Evolutionary conservation across 2,113 vertebrate species (phyloP).

Genomic region (Hucho hucho): DNA sequence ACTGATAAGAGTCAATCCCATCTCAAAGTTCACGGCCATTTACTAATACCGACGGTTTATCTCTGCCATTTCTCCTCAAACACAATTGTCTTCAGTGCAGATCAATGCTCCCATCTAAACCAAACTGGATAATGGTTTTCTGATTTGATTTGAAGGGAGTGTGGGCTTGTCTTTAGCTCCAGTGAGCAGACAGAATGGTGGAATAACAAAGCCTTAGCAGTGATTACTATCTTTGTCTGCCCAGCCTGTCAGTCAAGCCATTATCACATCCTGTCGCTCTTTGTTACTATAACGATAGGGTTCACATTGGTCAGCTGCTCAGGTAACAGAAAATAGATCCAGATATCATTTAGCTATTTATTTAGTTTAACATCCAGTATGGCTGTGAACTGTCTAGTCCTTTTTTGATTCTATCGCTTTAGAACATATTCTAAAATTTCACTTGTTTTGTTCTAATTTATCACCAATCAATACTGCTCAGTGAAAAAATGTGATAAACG

Average conservation of each 20-base stretch:
- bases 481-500: no score
- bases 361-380: background rate
- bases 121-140: constrained; percentile 10
- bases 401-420: no score
- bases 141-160: constrained; percentile 15
- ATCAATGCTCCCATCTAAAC: constrained; percentile 17
- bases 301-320: background rate
- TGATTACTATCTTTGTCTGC: constrained; percentile 29
- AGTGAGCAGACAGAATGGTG: background rate
- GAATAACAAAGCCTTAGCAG: constrained; percentile 15
- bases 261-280: constrained; percentile 9
- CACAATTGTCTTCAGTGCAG: constrained; percentile 34
- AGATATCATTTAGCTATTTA: background rate
- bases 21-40: constrained; percentile 74
- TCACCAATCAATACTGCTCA: background rate
- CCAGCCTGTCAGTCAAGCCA: constrained; percentile 22
- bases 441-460: background rate
- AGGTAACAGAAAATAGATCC: background rate
- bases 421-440: no score
- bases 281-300: constrained; percentile 8
- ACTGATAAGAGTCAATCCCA: constrained; percentile 54
- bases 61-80: constrained; percentile 60
- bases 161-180: constrained; percentile 25
- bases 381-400: no score
- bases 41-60: constrained; percentile 64